Base-by-base conservation (phyloP, 2,113 vertebrate genomes). In the Morone saxatilis region DNA sequence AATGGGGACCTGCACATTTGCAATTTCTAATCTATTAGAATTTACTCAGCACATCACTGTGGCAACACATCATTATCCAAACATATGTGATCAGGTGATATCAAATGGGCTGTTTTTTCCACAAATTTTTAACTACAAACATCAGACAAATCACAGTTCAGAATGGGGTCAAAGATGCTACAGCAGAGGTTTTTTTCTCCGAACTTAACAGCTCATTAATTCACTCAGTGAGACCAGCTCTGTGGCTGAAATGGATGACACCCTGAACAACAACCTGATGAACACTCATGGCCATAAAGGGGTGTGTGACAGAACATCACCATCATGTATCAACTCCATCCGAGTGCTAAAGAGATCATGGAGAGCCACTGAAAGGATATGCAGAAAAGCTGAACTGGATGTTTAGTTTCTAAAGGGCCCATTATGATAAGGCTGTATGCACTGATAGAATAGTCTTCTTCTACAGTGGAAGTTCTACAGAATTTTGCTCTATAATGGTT, bases 161-260 rank as follows among this genome's bases (percentile, higher is more conserved):
- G 38, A 41, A 47, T 1, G 43, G 48, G 17, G 38, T 77, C 36
- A 66, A 19, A 71, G 16, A 80, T 17, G 25, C 63, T 48, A 3
- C 13, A 62, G 36, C 71, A 68, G 54, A 54, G 40, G 48, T 62
- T 74, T 56, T 56, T 22, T 71, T 54, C 54, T 59, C 31, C 60
- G 74, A 67, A 80, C 38, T 71, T 41, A 45, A 77, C 50, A 76
- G 50, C 65, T 75, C 77, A 76, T 80, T 75, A 70, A 75, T 75
- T 47, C 50, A 0, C 54, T 61, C 56, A 20, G 60, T 7, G 51
- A 71, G 67, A 25, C 22, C 1, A 4, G 9, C 50, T 43, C 62
- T 25, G 20, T 41, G 60, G 43, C 17, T 67, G 68, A 68, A 75
- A 75, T 43, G 41, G 48, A 41, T 50, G 45, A 63, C 50, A 48